Base-by-base conservation (phyloP, 37 sponge, comb jelly and placozoan species). In the Petrosia ficiformis region DNA sequence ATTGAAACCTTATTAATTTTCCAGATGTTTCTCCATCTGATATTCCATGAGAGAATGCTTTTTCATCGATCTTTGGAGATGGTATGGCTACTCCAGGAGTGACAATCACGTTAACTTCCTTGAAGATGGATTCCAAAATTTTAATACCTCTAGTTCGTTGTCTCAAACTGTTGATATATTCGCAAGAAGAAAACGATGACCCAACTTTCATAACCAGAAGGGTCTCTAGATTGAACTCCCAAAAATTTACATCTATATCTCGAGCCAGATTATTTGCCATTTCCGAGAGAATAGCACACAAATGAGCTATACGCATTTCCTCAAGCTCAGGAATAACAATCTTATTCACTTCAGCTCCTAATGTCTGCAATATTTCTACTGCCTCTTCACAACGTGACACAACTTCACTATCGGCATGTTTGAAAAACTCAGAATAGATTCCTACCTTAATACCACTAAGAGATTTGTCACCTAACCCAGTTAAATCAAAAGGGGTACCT, bases 261-360 rank as follows among this genome's bases (percentile, higher is more conserved):
- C 63, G 22, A 3, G 68, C 61, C 19, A 85, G 57, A 35, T 39
- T 57, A 29, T 30, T 78, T 21, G 57, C 54, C 68, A 85, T 73
- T 79, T 93, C 94, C n/a, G 83, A 54, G 25, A 57, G 24, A 39
- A 93, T 88, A 28, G 76, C 68, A 28, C 79, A 65, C 25, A 68
- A 25, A 48, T 81, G 87, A 39, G 77, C 87, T 29, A 81, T 29
- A 1, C 76, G 74, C 0, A 65, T 44, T 60, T 80, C 66, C 37
- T 79, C 71, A 19, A 86, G 41, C 43, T 86, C 87, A 14, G 81
- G 81, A n/a, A 86, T 86, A 34, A 74, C 61, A 21, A 86, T 81
- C 2, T 65, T 42, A 4, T 70, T 42, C 26, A 86, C 48, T 48
- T 76, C 77, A 66, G 81, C 87, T 40, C 77, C 80, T 22, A 77